These are phyloP conservation scores for Penaeus japonicus DNA, from an alignment of 1,140 invertebrate species.

Conservation along the genomic window DNA sequence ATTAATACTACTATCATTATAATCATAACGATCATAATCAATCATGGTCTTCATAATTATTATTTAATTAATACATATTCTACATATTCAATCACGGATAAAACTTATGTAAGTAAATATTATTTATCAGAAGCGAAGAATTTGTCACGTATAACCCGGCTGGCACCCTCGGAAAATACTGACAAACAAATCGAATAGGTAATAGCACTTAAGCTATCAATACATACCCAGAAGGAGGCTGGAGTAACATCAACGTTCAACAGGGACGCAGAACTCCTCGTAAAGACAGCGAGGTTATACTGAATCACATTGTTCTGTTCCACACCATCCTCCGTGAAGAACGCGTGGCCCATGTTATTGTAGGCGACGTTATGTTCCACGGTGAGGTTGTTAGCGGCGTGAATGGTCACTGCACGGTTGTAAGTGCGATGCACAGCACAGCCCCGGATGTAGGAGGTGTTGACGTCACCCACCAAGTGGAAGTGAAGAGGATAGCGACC, in stretches of 20 bases:
- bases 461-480: constrained; percentile 49
- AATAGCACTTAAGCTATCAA: no score
- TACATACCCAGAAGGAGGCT: constrained; percentile 45
- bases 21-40: no score
- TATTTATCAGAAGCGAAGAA: no score
- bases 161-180: no score
- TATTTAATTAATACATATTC: no score
- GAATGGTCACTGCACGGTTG: constrained; percentile 56
- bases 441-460: constrained; percentile 44
- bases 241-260: constrained; percentile 54
- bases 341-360: constrained; percentile 51
- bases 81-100: no score
- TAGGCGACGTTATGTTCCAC: constrained; percentile 53
- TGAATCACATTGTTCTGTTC: constrained; percentile 52
- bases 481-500: constrained; percentile 56
- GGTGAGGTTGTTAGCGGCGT: constrained; percentile 43
- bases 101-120: no score
- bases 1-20: no score
- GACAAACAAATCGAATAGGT: no score
- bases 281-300: constrained; percentile 52
- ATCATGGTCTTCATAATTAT: no score
- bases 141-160: no score
- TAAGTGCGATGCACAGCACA: constrained; percentile 53
- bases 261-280: constrained; percentile 41
- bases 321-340: constrained; percentile 57